Evolutionary conservation across 2,113 vertebrate genomes (phyloP).

Genomic region (Leptobrachium ailaonicum): DNA sequence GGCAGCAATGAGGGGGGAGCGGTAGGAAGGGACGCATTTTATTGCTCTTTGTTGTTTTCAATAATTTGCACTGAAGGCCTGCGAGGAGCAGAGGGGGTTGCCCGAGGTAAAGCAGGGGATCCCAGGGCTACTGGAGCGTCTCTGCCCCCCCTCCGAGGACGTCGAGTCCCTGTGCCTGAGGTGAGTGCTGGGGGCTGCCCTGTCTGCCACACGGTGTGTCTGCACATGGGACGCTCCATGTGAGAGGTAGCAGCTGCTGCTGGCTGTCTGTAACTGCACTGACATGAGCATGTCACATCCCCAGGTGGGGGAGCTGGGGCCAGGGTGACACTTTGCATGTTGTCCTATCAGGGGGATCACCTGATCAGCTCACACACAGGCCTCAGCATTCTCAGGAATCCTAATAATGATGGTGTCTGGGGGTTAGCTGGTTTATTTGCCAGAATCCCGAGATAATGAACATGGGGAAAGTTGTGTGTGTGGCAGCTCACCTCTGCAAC

Average conservation of each 20-base stretch:
- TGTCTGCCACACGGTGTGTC: not conserved
- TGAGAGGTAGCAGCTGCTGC: slow-evolving; percentile 20
- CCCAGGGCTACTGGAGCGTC: not conserved
- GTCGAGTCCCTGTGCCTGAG: not conserved
- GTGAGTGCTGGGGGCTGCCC: not conserved
- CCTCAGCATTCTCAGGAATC: not conserved
- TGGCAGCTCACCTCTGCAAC: no score
- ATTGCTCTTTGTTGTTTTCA: slow-evolving; percentile 50
- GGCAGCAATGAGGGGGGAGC: slow-evolving; percentile 45
- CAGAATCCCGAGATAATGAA: no score
- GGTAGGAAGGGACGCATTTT: slow-evolving; percentile 30
- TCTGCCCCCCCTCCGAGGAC: not conserved
- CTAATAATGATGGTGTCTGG: no score
- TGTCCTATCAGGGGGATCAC: not conserved
- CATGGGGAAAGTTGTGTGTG: no score
- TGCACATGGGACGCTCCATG: slow-evolving; percentile 15
- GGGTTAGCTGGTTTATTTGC: no score
- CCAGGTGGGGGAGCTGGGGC: slow-evolving; percentile 27
- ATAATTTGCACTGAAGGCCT: slow-evolving; percentile 31
- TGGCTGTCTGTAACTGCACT: slow-evolving; percentile 4
- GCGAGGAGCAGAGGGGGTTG: slow-evolving; percentile 9
- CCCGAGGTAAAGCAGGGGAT: not conserved
- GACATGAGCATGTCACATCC: slow-evolving; percentile 30
- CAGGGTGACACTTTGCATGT: slow-evolving; percentile 1
- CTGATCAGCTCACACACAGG: no score